Conservation (phyloP, 2,888 invertebrate genomes). For the Neoascia interrupta region DNA sequence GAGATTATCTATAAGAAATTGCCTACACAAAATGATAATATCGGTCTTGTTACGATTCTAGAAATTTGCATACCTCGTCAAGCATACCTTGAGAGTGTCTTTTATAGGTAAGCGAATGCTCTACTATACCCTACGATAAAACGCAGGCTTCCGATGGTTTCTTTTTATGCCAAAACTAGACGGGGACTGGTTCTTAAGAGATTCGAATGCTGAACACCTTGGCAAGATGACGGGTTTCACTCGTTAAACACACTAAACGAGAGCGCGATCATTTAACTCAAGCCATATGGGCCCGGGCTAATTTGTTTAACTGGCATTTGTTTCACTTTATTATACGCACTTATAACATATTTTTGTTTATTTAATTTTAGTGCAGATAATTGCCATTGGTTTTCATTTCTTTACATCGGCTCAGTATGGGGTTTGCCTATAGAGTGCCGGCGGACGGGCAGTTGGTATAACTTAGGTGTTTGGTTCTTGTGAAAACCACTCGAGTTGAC, state of each 20-base stretch:
- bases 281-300: conserved; percentile 37
- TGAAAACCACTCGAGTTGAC: conserved; percentile 10
- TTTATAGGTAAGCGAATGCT: conserved; percentile 5
- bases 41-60: conserved; percentile 23
- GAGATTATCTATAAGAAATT: background rate
- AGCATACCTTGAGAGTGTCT: conserved; percentile 25
- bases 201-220: conserved; percentile 70
- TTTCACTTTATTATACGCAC: conserved; percentile 7
- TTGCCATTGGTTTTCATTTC: conserved; percentile 37
- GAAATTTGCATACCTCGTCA: conserved; percentile 30
- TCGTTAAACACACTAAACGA: conserved; percentile 31
- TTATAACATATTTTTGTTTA: conserved; percentile 14
- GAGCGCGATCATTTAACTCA: conserved; percentile 41
- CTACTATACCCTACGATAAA: conserved; percentile 33
- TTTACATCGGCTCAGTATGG: background rate
- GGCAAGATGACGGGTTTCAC: conserved; percentile 61
- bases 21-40: conserved; percentile 13
- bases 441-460: conserved; percentile 14
- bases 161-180: conserved; percentile 50
- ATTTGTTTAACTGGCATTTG: conserved; percentile 60
- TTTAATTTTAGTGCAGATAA: conserved; percentile 39
- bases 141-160: conserved; percentile 55
- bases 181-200: conserved; percentile 62
- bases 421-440: background rate
- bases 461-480: conserved; percentile 19